A percentile compares a stretch with the other conserved stretches of the same genome.
Evolutionary conservation across 92 coral and sea anemone species (phyloP).

Genomic region (Epizoanthus ramosus): DNA sequence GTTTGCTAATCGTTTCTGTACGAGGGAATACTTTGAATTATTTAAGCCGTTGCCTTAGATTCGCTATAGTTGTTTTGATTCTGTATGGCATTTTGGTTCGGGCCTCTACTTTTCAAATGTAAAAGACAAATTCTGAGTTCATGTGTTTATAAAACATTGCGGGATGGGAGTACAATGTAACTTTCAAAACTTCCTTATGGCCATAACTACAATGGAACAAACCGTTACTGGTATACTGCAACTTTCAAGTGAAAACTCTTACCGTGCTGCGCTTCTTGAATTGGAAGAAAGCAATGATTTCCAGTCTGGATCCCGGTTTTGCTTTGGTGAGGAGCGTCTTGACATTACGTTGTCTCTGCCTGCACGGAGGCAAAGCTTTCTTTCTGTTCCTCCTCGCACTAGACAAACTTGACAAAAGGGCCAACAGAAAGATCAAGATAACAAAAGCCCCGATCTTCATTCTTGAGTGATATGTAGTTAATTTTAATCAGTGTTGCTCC

Average conservation of each 20-base stretch:
- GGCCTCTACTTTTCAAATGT: too few relatives aligned
- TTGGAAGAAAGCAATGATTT: conserved; percentile 33
- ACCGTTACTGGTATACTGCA: too few relatives aligned
- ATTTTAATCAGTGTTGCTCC: background rate
- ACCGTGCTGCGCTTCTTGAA: conserved; percentile 31
- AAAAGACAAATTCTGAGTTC: too few relatives aligned
- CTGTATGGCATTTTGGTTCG: too few relatives aligned
- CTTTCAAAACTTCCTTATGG: background rate
- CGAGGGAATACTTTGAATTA: too few relatives aligned
- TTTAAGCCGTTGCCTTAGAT: too few relatives aligned
- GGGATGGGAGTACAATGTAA: background rate
- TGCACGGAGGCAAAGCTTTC: background rate
- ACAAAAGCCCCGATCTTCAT: conserved; percentile 14
- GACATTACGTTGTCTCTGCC: conserved; percentile 11
- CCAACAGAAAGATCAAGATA: background rate
- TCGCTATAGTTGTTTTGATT: too few relatives aligned
- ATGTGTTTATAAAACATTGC: too few relatives aligned
- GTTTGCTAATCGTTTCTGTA: too few relatives aligned
- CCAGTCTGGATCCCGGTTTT: conserved; percentile 11
- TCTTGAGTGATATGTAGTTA: background rate
- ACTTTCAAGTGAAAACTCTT: background rate
- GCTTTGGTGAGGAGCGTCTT: background rate
- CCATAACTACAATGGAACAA: background rate
- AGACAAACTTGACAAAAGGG: background rate
- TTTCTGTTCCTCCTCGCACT: conserved; percentile 24